Base-by-base conservation (phyloP, 2,888 invertebrate genomes). In the Agrilus mali region DNA sequence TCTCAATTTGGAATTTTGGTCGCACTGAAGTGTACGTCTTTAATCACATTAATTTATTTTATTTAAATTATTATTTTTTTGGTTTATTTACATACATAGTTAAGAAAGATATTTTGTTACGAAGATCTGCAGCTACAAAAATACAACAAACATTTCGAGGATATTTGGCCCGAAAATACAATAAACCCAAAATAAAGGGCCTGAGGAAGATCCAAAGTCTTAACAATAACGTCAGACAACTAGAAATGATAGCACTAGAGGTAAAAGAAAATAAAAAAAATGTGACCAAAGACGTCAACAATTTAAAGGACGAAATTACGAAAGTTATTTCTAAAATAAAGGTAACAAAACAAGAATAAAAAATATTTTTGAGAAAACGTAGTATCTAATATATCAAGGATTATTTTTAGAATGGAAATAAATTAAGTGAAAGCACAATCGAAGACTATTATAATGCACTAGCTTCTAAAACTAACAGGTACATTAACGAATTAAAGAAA, bases 31-130 rank as follows among this genome's bases (percentile, higher is more conserved):
- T 70, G 94, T 94, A 65, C 78, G 82, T 70, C 17, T 41, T 33
- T 41, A 22, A 35, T n/a, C 12, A 15, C 2, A 10, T 10, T 14
- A 2, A 14, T n/a, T n/a, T n/a, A n/a, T n/a, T n/a, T n/a, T n/a
- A n/a, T n/a, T n/a, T n/a, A 14, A 13, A 8, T 33, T 6, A 13
- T 8, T 35, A 7, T 34, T 13, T 34, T 14, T 2, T 35, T 35
- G 2, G 16, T 16, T 14, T 35, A 3, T 10, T 13, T 15, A 36
- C 13, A 2, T 27, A 72, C 73, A 45, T 69, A 95, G 94, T 97
- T 63, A 92, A 87, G 68, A 92, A 95, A 68, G 95, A 94, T 66
- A 96, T 98, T 47, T 64, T 78, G 1, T 94, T 86, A 68, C 81
- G 96, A 4, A 78, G 84, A 47, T 71, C 79, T 51, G 84, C 86